Base-by-base conservation (phyloP, 2,797 vertebrate genomes). In the Falco cherrug region DNA sequence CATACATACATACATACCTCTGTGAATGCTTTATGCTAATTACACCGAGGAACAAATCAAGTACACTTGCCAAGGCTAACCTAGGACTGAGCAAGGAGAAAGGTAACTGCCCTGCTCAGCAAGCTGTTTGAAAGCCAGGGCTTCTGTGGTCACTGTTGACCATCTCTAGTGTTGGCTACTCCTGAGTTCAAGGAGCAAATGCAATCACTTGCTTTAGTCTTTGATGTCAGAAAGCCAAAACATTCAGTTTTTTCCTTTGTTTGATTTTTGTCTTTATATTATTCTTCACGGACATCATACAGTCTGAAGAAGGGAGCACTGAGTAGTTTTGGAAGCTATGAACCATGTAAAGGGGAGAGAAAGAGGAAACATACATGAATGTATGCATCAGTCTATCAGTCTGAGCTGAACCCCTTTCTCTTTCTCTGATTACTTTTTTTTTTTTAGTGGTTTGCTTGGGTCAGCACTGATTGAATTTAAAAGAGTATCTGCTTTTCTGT, bases 401-500 rank as follows among this genome's bases (percentile, higher is more conserved):
- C 68, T 41, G 26, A 91, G 71, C 68, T 41, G 26, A 91, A 68
- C 64, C 85, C 87, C 39, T 53, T 78, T 83, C 71, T 76, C 37
- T 74, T 73, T n/a, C 78, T 91, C 75, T 80, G 69, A n/a, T 83
- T 69, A 11, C 12, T 43, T 80, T 17, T 53, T 83, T 64, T 51
- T 77, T 68, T 73, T 57, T 7, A 50, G 48, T 37, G 16, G 12
- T 75, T 94, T 78, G 64, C 73, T 84, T 90, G 77, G 22, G 61
- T 86, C 69, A 75, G 35, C 90, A 79, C 14, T 41, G 50, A 73
- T 82, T 78, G 77, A 93, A 74, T 84, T 93, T 82, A 79, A 87
- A 87, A 82, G 51, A 78, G 22, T 71, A 60, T 92, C 74, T 93
- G 91, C 53, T 82, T 84, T 67, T 82, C 86, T 93, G 61, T 61